Percentiles rank a stretch among this genome's conserved stretches.
These are phyloP conservation scores for Rhagoletis zephyria DNA, from an alignment of 1,140 invertebrate species.

Conservation along the genomic window DNA sequence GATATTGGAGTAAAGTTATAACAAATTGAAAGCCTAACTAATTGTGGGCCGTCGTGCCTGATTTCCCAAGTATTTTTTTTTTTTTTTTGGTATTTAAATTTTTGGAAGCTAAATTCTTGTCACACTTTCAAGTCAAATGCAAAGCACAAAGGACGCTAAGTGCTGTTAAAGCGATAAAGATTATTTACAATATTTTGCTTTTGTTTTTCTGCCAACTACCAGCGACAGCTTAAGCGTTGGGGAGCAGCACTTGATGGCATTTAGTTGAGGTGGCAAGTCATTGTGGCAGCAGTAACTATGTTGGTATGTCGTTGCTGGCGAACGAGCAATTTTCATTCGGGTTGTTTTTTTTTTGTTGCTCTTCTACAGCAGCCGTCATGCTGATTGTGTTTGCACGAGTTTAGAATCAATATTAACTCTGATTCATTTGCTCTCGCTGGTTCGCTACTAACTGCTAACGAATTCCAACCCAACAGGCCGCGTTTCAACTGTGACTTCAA, in stretches of 20 bases:
- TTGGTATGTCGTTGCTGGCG: no score
- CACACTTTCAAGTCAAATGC: neutral
- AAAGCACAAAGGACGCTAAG: neutral
- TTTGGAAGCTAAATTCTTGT: neutral
- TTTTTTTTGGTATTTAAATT: no score
- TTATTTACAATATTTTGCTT: neutral
- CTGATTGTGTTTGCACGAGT: neutral
- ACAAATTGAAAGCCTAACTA: no score
- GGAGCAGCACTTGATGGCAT: constrained; percentile 21
- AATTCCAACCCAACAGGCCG: neutral
- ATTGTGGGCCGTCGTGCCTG: no score
- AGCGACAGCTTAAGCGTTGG: neutral
- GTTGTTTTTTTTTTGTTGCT: neutral
- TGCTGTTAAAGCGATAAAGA: neutral
- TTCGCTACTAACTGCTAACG: neutral
- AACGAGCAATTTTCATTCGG: neutral
- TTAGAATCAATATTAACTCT: neutral
- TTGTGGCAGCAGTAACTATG: neutral
- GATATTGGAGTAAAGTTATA: no score
- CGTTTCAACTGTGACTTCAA: neutral
- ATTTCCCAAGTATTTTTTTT: no score
- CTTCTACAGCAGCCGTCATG: neutral
- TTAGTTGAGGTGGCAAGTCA: neutral
- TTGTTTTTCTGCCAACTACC: neutral
- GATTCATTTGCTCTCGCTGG: neutral